These are phyloP conservation scores for Sebastes trivittatus DNA, from an alignment of 2,797 vertebrate genomes.

Conservation along the genomic window DNA sequence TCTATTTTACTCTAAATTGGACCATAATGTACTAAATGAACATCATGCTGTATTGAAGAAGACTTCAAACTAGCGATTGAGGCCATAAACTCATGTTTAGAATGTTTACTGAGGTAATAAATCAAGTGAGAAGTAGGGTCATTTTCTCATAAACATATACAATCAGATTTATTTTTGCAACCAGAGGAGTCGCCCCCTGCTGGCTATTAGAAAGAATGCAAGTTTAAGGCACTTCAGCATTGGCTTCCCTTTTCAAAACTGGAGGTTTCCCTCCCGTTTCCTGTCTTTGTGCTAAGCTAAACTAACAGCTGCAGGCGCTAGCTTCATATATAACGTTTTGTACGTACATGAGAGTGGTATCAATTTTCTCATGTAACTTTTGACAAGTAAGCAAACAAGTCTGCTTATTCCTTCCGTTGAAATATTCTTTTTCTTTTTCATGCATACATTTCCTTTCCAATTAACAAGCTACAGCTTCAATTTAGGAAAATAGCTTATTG, in stretches of 20 bases:
- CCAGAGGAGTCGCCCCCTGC: too few species aligned
- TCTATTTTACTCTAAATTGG: too few species aligned
- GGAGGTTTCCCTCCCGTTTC: background rate
- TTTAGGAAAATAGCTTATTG: slow-evolving; percentile 61
- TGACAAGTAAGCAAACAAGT: background rate
- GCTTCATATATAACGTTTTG: background rate
- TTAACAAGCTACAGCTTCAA: slow-evolving; percentile 14
- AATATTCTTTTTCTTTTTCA: slow-evolving; percentile 9
- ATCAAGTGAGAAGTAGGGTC: fast-evolving
- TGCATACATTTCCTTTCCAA: slow-evolving; percentile 3
- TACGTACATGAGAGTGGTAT: background rate
- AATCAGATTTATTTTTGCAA: background rate
- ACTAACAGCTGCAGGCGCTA: background rate
- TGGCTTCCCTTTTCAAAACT: too few species aligned
- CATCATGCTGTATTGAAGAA: too few species aligned
- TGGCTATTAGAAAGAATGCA: too few species aligned
- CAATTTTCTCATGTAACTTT: background rate
- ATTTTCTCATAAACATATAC: too few species aligned
- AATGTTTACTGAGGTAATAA: too few species aligned
- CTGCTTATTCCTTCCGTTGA: background rate
- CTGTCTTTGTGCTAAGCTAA: background rate
- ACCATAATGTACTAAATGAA: too few species aligned
- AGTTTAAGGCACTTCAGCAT: too few species aligned
- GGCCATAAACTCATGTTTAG: fast-evolving
- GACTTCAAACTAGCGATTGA: too few species aligned